A percentile compares a stretch with the other conserved stretches of the same genome.
phyloP scores from a whole-genome alignment of 2,888 invertebrate genomes.

The Microplitis manilae region DNA sequence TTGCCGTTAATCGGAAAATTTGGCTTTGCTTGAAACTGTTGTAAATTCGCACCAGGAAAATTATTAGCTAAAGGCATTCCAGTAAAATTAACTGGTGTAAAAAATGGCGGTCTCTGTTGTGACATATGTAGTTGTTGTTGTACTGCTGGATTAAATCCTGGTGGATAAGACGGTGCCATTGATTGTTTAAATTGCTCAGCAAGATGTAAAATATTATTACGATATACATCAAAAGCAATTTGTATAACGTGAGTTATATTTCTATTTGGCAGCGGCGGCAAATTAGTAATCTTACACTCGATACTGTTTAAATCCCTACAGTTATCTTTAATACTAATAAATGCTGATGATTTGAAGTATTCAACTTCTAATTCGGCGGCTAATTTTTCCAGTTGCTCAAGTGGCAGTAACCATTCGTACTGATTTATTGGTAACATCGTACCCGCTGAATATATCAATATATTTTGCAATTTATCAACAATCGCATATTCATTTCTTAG shows the following conservation, averaged over 20 bases:
- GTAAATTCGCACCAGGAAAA: no score
- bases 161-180: neutral
- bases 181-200: neutral
- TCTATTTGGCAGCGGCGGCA: conserved; percentile 27
- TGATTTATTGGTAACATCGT: neutral
- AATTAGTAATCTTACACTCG: neutral
- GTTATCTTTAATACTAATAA: neutral
- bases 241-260: conserved; percentile 26
- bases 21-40: no score
- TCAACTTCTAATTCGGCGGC: neutral
- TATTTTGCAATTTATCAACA: conserved; percentile 18
- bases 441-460: neutral
- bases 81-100: no score
- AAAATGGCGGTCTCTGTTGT: no score
- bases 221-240: conserved; percentile 30
- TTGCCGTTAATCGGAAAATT: no score
- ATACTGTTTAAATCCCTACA: neutral
- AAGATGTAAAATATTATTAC: neutral
- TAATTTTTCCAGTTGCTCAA: conserved; percentile 11
- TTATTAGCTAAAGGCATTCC: no score
- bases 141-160: neutral
- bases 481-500: conserved; percentile 9
- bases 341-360: neutral
- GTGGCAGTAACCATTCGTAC: conserved; percentile 20
- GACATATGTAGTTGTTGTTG: no score